Conservation (phyloP, 1,140 invertebrate genomes). For the Papilio aristodemus region DNA sequence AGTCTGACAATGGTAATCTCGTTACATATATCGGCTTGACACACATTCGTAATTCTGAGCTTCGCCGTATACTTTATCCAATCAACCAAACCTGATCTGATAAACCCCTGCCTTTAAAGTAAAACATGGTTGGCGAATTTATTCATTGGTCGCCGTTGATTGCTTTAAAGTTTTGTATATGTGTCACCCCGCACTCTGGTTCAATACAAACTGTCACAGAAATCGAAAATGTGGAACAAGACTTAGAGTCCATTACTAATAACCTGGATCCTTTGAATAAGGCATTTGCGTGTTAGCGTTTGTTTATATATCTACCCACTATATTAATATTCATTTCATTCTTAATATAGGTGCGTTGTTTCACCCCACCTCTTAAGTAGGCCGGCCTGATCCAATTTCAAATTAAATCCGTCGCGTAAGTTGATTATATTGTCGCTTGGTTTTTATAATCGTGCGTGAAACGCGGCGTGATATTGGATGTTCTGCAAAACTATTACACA, state of each 20-base stretch:
- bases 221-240: too few species aligned
- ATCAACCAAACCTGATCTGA: neutral
- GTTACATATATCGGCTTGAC: neutral
- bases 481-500: neutral
- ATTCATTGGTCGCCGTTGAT: too few species aligned
- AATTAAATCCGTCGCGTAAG: neutral
- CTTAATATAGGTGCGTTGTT: neutral
- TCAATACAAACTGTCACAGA: too few species aligned
- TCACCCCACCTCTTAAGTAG: neutral
- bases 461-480: constrained; percentile 3
- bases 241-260: too few species aligned
- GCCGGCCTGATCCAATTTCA: neutral
- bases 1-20: neutral
- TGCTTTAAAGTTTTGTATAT: too few species aligned
- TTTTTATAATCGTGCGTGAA: neutral
- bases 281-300: too few species aligned
- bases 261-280: too few species aligned
- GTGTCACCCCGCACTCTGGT: too few species aligned
- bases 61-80: neutral
- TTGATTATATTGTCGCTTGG: constrained; percentile 4
- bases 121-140: neutral
- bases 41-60: neutral
- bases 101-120: neutral
- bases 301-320: neutral
- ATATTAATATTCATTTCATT: neutral